Evolutionary conservation across 1,140 invertebrate genomes (phyloP).

Genomic region (Dysdera silvatica): DNA sequence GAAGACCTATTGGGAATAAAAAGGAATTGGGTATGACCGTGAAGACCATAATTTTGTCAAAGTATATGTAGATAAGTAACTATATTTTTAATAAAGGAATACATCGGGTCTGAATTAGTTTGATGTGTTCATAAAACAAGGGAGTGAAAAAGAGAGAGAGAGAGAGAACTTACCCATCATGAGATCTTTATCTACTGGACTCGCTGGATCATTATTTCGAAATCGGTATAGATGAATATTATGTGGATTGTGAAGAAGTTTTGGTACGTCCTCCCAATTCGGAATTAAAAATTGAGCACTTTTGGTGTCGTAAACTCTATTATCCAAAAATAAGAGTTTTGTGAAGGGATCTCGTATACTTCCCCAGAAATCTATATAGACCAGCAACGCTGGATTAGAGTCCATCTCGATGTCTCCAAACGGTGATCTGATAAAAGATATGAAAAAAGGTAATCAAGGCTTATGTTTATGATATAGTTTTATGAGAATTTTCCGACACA

Average conservation of each 20-base stretch:
- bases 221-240: conserved; percentile 79
- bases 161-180: conserved; percentile 18
- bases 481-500: no score
- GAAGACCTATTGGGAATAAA: conserved; percentile 11
- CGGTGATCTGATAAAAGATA: conserved; percentile 69
- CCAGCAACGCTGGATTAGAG: conserved; percentile 84
- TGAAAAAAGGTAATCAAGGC: neutral
- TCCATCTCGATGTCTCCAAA: conserved; percentile 91
- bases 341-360: conserved; percentile 83
- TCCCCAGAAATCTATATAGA: conserved; percentile 87
- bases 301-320: conserved; percentile 84
- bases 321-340: conserved; percentile 81
- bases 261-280: conserved; percentile 74
- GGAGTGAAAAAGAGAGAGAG: neutral
- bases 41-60: neutral
- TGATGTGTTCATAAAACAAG: no score
- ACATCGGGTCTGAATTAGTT: no score
- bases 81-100: no score
- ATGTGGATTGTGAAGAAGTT: conserved; percentile 62
- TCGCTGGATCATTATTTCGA: conserved; percentile 90
- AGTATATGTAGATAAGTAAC: no score
- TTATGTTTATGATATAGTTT: no score
- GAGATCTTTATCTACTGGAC: conserved; percentile 41
- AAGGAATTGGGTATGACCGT: conserved; percentile 50
- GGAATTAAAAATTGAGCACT: conserved; percentile 92